A percentile compares a stretch with the other conserved stretches of the same genome.
These are phyloP conservation scores for Crossocerus cetratus DNA, from an alignment of 2,888 invertebrate species.

Conservation along the genomic window DNA sequence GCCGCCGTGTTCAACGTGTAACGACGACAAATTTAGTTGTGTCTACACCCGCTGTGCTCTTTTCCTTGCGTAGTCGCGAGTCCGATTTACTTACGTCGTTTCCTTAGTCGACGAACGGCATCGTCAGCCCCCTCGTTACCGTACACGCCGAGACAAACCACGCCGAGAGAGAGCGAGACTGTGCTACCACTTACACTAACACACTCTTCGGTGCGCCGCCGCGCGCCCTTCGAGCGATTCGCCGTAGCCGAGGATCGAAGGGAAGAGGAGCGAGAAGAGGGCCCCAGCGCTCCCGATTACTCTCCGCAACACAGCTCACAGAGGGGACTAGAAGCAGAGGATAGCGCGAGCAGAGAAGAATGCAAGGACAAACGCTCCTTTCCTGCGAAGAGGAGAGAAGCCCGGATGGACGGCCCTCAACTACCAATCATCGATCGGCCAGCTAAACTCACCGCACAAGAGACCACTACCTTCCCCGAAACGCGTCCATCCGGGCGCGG, in stretches of 20 bases:
- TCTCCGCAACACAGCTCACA: no score
- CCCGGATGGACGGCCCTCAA: no score
- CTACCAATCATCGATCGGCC: no score
- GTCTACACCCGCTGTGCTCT: constrained; percentile 71
- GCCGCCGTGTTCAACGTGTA: constrained; percentile 32
- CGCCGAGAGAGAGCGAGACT: not conserved
- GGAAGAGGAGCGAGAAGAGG: constrained; percentile 25
- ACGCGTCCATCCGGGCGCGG: no score
- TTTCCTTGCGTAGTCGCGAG: constrained; percentile 61
- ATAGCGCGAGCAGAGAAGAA: constrained; percentile 39
- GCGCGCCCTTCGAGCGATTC: constrained; percentile 23
- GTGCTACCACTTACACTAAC: constrained; percentile 30
- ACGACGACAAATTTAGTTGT: constrained; percentile 60
- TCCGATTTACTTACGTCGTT: constrained; percentile 59
- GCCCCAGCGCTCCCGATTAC: no score
- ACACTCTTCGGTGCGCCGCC: constrained; percentile 28
- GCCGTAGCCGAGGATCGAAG: constrained; percentile 26
- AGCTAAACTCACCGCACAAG: no score
- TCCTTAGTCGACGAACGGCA: constrained; percentile 51
- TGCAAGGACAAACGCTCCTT: constrained; percentile 39
- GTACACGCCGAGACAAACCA: not conserved
- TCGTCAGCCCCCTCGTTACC: no score
- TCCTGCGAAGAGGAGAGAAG: constrained; percentile 45
- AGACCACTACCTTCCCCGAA: no score
- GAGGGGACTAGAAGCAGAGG: no score